Conservation (phyloP, 2,888 invertebrate species). For the Chironomus riparius region DNA sequence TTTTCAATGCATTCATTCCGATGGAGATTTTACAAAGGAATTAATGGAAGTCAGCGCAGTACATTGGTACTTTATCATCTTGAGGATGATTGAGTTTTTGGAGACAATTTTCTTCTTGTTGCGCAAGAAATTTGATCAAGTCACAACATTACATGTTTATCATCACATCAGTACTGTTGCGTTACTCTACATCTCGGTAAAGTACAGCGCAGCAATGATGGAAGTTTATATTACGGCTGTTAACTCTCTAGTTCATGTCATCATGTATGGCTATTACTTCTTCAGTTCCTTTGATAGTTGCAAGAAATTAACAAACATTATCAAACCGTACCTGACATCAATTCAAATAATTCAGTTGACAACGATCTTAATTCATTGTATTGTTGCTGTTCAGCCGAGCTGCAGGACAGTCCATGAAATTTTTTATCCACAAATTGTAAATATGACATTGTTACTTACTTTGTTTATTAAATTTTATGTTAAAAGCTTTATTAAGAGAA, state of each 20-base stretch:
- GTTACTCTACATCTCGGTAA: conserved; percentile 43
- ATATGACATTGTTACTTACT: background rate
- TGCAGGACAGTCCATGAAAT: background rate
- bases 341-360: background rate
- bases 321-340: background rate
- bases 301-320: background rate
- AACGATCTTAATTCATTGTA: background rate
- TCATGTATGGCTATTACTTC: conserved; percentile 49
- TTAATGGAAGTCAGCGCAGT: background rate
- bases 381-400: background rate
- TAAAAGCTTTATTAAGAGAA: background rate
- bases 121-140: conserved; percentile 47
- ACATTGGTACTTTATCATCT: conserved; percentile 29
- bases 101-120: conserved; percentile 48
- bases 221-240: conserved; percentile 43
- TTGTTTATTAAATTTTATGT: background rate
- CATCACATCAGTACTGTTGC: conserved; percentile 45
- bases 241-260: conserved; percentile 45
- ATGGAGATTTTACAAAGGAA: background rate
- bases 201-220: conserved; percentile 47
- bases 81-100: conserved; percentile 45
- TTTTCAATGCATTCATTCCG: background rate
- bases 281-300: conserved; percentile 30
- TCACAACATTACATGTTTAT: conserved; percentile 46
- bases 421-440: background rate